Evolutionary conservation across 1,140 invertebrate genomes (phyloP), one percentile per base, ranked within the genome.

Genomic region (Scaptomyza pallida): DNA sequence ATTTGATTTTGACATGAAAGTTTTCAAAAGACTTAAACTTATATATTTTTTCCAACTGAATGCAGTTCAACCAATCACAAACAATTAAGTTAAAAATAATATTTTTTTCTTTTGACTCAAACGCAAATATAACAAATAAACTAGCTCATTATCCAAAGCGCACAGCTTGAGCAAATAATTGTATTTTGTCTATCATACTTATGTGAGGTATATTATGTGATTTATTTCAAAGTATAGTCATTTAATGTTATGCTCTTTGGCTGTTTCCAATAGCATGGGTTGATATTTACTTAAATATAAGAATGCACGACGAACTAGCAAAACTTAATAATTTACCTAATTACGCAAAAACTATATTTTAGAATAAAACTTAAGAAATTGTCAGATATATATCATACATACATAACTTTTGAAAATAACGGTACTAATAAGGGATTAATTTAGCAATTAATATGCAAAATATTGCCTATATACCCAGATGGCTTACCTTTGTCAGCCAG

Each of bases 401-500:
- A 76, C 63, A 61, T 52, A 89, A 74, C 64, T 89, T 75, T 81
- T 75, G 81, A 78, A 82, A 72, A 73, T 54, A 43, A 63, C n/a
- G n/a, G n/a, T 51, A 13, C 52, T 30, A 47, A 16, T n/a, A 60
- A 10, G 12, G 26, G 47, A 59, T 35, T 51, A 13, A 13, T 19
- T 44, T 30, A 5, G n/a, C n/a, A 54, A 43, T 41, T 26, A 23
- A 23, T 23, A 26, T 4, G 40, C 17, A 35, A 5, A 13, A 41
- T 40, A 16, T 3, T 40, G 33, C 40, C 21, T 68, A 64, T 56
- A 2, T 8, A 30, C 54, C 52, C 47, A 26, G 21, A 64, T 16
- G 41, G 19, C 76, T 72, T 94, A 98, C 97, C 93, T 95, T 93
- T 61, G 93, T 94, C 73, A 94, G 93, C 98, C 98, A 99, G 72